Percentiles rank a stretch among this genome's conserved stretches.
Evolutionary conservation across 2,888 invertebrate species (phyloP).

Genomic region (Eutolmus rufibarbis): DNA sequence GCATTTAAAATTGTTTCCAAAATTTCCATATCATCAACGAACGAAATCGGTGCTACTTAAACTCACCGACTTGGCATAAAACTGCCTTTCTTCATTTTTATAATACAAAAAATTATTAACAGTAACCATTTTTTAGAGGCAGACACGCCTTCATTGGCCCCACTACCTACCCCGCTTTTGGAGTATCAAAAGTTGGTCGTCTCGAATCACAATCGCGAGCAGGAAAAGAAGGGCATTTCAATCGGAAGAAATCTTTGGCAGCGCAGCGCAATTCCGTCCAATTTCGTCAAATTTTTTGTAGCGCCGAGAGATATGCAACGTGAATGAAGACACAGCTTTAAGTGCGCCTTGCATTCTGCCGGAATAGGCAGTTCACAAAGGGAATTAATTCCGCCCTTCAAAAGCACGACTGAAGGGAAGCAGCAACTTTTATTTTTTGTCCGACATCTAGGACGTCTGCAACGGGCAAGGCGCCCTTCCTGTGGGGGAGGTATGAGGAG

Average conservation of each 20-base stretch:
- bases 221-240: not conserved
- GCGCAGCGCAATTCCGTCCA: not conserved
- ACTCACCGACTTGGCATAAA: not conserved
- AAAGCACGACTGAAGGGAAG: not conserved
- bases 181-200: not conserved
- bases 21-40: not conserved
- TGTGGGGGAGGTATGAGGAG: not conserved
- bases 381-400: not conserved
- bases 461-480: not conserved
- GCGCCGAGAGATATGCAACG: not conserved
- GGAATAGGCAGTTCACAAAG: not conserved
- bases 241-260: not conserved
- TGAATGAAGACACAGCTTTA: not conserved
- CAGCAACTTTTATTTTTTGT: not conserved
- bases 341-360: not conserved
- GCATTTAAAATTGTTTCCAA: not conserved
- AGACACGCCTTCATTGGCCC: not conserved
- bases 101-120: not conserved
- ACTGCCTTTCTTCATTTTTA: not conserved
- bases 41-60: not conserved
- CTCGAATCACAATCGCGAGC: not conserved
- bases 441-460: not conserved
- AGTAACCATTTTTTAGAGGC: not conserved
- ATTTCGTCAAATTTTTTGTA: not conserved
- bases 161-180: not conserved